Evolutionary conservation across 2,888 invertebrate species (phyloP).

Genomic region (Dioctria linearis): DNA sequence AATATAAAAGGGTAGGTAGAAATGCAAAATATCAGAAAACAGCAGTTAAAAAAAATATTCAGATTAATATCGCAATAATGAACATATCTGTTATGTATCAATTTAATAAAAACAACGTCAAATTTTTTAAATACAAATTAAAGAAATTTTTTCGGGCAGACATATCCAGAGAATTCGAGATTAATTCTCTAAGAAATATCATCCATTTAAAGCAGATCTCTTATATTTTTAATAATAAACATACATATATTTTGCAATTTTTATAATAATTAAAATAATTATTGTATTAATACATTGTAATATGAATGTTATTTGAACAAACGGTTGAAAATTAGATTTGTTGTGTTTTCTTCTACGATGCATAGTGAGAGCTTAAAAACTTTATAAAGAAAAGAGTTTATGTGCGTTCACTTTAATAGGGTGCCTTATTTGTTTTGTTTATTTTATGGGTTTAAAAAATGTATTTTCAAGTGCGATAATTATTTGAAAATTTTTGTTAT

Average conservation of each 20-base stretch:
- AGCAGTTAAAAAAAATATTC: constrained; percentile 31
- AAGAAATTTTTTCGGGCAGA: constrained; percentile 11
- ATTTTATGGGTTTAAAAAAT: background rate
- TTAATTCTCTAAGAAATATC: constrained; percentile 15
- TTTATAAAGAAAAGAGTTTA: constrained; percentile 12
- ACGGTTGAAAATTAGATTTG: constrained; percentile 19
- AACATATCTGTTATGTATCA: constrained; percentile 49
- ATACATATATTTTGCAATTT: constrained; percentile 36
- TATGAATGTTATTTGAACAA: constrained; percentile 23
- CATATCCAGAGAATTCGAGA: constrained; percentile 39
- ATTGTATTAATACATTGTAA: constrained; percentile 21
- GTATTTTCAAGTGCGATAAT: constrained; percentile 1
- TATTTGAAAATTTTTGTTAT: constrained; percentile 3
- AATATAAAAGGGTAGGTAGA: constrained; percentile 7
- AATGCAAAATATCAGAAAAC: constrained; percentile 9
- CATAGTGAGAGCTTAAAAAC: constrained; percentile 24
- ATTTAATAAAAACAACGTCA: constrained; percentile 29
- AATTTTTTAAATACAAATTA: background rate
- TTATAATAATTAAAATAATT: constrained; percentile 28
- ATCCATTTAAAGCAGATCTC: constrained; percentile 39
- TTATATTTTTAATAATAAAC: constrained; percentile 44
- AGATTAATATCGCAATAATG: constrained; percentile 42
- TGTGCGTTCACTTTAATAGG: constrained; percentile 22
- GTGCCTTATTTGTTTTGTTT: constrained; percentile 38
- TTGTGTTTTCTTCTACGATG: constrained; percentile 42